Conservation (phyloP, 2,888 invertebrate genomes). For the Heliconius hortense region DNA sequence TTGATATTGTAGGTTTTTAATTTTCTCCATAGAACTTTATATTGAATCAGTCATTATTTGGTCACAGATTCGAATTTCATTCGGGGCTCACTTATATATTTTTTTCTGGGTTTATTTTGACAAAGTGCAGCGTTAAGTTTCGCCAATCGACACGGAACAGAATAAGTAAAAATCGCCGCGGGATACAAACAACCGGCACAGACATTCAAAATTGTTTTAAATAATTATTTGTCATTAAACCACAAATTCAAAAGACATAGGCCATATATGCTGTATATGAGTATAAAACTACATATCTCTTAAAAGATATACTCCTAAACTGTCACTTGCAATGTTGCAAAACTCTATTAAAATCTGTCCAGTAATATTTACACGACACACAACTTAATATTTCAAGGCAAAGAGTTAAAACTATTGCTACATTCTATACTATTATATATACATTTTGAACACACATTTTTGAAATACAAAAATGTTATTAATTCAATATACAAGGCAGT, state of each 20-base stretch:
- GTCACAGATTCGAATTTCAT: neutral
- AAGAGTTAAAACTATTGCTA: neutral
- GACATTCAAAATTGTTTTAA: neutral
- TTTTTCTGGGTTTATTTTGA: neutral
- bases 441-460: slow-evolving; percentile 61
- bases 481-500: slow-evolving; percentile 49
- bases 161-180: neutral
- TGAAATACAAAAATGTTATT: slow-evolving; percentile 50
- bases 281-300: slow-evolving; percentile 4
- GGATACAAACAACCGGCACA: neutral
- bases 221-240: neutral
- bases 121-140: neutral
- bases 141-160: neutral
- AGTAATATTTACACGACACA: slow-evolving; percentile 15
- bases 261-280: slow-evolving; percentile 2
- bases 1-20: neutral
- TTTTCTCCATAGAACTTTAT: neutral
- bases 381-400: slow-evolving; percentile 17
- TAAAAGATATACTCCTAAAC: neutral
- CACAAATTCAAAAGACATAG: neutral
- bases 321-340: neutral
- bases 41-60: neutral
- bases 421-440: slow-evolving; percentile 46
- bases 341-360: slow-evolving; percentile 24
- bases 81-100: neutral